phyloP scores from a whole-genome alignment of 2,888 invertebrate species.

The Tigriopus californicus region DNA sequence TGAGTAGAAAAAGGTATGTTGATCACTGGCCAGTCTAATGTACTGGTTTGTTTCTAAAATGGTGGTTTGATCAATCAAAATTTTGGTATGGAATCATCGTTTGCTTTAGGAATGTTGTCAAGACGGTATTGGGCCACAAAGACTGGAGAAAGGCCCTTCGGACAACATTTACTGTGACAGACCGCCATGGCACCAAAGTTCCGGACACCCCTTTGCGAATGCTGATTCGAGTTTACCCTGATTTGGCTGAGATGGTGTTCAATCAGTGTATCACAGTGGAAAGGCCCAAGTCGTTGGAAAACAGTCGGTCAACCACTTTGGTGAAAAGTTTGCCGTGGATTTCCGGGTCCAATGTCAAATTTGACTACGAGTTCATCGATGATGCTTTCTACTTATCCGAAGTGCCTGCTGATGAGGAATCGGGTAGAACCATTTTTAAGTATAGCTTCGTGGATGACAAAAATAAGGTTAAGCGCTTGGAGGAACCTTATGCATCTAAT shows the following conservation, averaged over 20 bases:
- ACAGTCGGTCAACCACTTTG: too few species aligned
- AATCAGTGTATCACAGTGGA: slow-evolving; percentile 17
- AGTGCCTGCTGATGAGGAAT: neutral
- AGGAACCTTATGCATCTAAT: slow-evolving; percentile 2
- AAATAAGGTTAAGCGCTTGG: neutral
- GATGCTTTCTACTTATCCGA: slow-evolving; percentile 26
- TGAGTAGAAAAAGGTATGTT: slow-evolving; percentile 19
- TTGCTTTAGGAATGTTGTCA: slow-evolving; percentile 27
- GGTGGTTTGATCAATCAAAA: too few species aligned
- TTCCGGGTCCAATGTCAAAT: too few species aligned
- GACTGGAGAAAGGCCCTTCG: slow-evolving; percentile 29
- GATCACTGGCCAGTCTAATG: too few species aligned
- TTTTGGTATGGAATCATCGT: too few species aligned
- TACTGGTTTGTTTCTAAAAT: too few species aligned
- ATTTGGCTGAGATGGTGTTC: slow-evolving; percentile 22
- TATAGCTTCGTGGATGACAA: neutral
- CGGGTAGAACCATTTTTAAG: neutral
- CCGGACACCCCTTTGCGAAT: slow-evolving; percentile 30
- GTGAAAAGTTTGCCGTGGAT: too few species aligned
- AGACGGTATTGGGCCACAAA: slow-evolving; percentile 26
- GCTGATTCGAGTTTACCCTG: slow-evolving; percentile 32
- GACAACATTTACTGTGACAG: slow-evolving; percentile 18
- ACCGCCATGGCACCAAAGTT: neutral
- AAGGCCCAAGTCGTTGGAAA: too few species aligned
- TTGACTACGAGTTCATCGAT: slow-evolving; percentile 32